Percentiles rank a stretch among this genome's conserved stretches.
phyloP scores from a whole-genome alignment of 2,797 vertebrate species.

The Sternotherus odoratus region DNA sequence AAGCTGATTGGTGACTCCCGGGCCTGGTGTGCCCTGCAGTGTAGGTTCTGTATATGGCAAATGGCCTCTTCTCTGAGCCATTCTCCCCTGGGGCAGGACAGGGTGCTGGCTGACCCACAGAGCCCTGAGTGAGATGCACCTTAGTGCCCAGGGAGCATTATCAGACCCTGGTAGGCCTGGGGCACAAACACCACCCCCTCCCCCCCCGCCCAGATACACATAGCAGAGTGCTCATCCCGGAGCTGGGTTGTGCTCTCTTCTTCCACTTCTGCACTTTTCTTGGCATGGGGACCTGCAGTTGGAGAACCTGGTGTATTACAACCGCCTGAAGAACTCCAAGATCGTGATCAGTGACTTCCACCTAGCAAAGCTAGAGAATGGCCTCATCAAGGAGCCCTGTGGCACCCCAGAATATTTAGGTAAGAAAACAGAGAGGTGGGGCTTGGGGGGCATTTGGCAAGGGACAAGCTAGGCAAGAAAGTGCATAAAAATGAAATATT shows the following conservation, averaged over 20 bases:
- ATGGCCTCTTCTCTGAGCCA: not conserved
- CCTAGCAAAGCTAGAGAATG: constrained; percentile 95
- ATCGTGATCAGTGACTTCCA: constrained; percentile 99
- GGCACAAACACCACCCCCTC: not conserved
- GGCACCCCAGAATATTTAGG: constrained; percentile 98
- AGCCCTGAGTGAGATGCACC: not conserved
- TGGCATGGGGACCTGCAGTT: constrained; percentile 76
- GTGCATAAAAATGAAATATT: not conserved
- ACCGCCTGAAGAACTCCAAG: constrained; percentile 98
- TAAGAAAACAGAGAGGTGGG: constrained; percentile 74
- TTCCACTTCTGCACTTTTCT: not conserved
- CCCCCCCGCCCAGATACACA: not conserved
- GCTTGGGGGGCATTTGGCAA: not conserved
- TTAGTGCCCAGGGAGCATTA: not conserved
- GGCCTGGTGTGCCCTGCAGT: not conserved
- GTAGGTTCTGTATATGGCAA: not conserved
- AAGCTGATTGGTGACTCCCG: not conserved
- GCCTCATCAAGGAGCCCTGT: constrained; percentile 97
- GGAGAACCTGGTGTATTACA: constrained; percentile 98
- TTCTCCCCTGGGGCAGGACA: no score
- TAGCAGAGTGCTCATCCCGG: not conserved
- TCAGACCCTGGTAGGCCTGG: not conserved
- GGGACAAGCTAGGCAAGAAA: not conserved
- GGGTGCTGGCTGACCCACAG: not conserved
- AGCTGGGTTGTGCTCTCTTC: accelerated